Base-by-base conservation (phyloP, 2,113 vertebrate genomes). In the Anguilla japonica region DNA sequence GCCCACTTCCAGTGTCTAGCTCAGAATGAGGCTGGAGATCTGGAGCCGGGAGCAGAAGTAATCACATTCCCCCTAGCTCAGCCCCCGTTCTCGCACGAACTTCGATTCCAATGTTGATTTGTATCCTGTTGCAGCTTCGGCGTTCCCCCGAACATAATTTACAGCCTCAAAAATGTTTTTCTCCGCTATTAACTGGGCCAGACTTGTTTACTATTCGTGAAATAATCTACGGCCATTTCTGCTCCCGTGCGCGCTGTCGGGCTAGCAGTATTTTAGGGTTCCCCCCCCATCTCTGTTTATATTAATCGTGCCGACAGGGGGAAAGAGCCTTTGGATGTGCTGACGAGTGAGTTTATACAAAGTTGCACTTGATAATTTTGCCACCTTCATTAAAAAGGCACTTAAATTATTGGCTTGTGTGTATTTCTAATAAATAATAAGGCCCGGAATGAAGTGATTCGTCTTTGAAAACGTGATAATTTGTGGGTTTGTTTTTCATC, bases 401-500 rank as follows among this genome's bases (percentile, higher is more conserved):
- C 79, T 20, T 80, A 41, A 80, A 41, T 80, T 80, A 80, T 22
- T 80, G 79, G 79, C 79, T 80, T 75, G 41, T 80, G 79, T 41
- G 41, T 39, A 75, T 75, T 75, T 75, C n/a, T 29, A 29, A 75
- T 75, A 75, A 75, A 75, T 75, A 75, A 75, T 75, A 29, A 26
- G 9, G 26, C n/a, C 1, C 16, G 5, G 34, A n/a, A 20, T 41
- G 41, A 41, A 41, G 13, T 40, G 34, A 41, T 29, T 80, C 39
- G 41, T 80, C 15, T 41, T 41, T 14, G 40, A 80, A 41, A 80
- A 41, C 79, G 8, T 80, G 34, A 11, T 41, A 80, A 80, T 80
- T 41, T 67, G 60, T 67, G 60, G 18, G 50, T 26, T 79, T n/a
- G 29, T 29, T 80, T 80, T 41, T 80, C 39, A 1, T 13, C 15